phyloP scores from a whole-genome alignment of 2,888 invertebrate species.

The Oscheius sp. region DNA sequence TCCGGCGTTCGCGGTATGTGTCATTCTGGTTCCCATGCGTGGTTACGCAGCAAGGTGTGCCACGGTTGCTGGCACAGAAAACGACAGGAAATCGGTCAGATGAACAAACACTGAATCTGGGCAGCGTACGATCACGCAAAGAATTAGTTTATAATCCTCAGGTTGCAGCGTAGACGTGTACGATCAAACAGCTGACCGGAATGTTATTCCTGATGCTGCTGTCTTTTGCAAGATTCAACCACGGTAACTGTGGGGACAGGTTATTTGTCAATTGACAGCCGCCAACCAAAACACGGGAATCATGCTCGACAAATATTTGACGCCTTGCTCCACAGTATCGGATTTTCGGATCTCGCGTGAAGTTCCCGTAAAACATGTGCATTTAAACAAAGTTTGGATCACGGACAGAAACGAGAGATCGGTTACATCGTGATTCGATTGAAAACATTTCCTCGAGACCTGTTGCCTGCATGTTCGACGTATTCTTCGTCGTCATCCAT shows the following conservation, averaged over 20 bases:
- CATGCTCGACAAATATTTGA: slow-evolving; percentile 27
- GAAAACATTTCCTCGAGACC: slow-evolving; percentile 12
- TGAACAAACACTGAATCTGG: slow-evolving; percentile 23
- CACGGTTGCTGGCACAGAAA: slow-evolving; percentile 19
- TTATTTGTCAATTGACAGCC: slow-evolving; percentile 27
- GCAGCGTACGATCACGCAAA: slow-evolving; percentile 21
- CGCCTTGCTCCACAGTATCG: neutral
- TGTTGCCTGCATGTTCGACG: slow-evolving; percentile 27
- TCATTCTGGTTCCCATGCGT: slow-evolving; percentile 31
- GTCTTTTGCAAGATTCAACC: slow-evolving; percentile 12
- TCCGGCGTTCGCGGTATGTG: slow-evolving; percentile 33
- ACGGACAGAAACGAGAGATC: neutral
- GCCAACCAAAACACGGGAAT: slow-evolving; percentile 18
- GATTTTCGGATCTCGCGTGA: neutral
- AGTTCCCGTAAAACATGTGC: neutral
- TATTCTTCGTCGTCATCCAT: slow-evolving; percentile 20
- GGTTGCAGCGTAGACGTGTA: slow-evolving; percentile 5
- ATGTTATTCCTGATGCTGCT: slow-evolving; percentile 1
- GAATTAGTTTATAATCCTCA: slow-evolving; percentile 22
- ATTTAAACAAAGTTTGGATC: too few relatives aligned
- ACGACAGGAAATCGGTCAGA: slow-evolving; percentile 13
- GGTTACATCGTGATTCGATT: slow-evolving; percentile 17
- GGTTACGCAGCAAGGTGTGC: slow-evolving; percentile 25
- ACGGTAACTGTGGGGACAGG: slow-evolving; percentile 26
- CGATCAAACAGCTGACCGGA: slow-evolving; percentile 20